phyloP scores from a whole-genome alignment of 1,140 invertebrate genomes.

The Tigriopus japonicus region DNA sequence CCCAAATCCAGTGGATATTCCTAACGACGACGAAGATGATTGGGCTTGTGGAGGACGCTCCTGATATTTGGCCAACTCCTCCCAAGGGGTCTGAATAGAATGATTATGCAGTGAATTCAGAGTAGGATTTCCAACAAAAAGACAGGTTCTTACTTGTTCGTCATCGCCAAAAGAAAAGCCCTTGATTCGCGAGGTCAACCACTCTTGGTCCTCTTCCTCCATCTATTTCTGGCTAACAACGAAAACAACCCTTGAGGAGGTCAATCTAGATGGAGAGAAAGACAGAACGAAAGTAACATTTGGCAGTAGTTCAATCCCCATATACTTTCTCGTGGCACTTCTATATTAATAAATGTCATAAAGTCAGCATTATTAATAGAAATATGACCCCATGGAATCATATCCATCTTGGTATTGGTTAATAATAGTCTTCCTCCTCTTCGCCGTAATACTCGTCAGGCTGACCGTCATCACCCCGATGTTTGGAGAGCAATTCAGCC shows the following conservation, averaged over 20 bases:
- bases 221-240: background rate
- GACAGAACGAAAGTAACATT: too few relatives aligned
- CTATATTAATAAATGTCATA: too few relatives aligned
- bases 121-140: too few relatives aligned
- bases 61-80: slow-evolving; percentile 8
- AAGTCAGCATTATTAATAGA: too few relatives aligned
- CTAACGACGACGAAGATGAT: too few relatives aligned
- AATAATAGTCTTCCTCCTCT: slow-evolving; percentile 14
- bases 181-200: slow-evolving; percentile 3
- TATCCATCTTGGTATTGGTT: background rate
- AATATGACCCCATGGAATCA: too few relatives aligned
- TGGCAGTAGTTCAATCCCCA: too few relatives aligned
- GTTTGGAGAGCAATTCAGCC: slow-evolving; percentile 12
- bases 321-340: too few relatives aligned
- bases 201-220: slow-evolving; percentile 8
- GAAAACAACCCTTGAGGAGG: too few relatives aligned
- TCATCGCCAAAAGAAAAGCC: slow-evolving; percentile 6
- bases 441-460: slow-evolving; percentile 5
- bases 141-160: background rate
- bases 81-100: slow-evolving; percentile 1
- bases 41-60: background rate
- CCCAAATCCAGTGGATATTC: too few relatives aligned
- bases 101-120: too few relatives aligned
- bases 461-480: slow-evolving; percentile 5
- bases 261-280: too few relatives aligned